Base-by-base conservation (phyloP, 1,140 invertebrate genomes). In the Nomia melanderi region DNA sequence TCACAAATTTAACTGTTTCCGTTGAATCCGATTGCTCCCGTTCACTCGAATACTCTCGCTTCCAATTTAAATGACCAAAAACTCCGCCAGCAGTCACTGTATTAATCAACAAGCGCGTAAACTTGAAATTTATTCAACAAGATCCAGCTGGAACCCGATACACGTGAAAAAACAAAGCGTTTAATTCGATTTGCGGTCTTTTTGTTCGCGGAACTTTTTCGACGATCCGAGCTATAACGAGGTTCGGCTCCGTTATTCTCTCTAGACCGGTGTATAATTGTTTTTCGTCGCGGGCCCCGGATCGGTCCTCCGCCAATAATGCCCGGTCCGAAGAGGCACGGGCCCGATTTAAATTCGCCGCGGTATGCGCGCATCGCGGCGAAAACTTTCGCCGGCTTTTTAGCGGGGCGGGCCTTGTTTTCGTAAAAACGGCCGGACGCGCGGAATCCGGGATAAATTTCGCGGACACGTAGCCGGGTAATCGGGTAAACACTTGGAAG, bases 381-480 rank as follows among this genome's bases (percentile, higher is more conserved):
- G 62, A 41, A 23, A 74, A 56, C 20, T 23, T 44, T 44, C 23
- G 14, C n/a, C n/a, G n/a, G n/a, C 33, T 44, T 41, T 74, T 65
- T 54, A 33, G 60, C 64, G 20, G n/a, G 27, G 33, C 62, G 41
- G 3, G 36, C 25, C 7, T 20, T 11, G 23, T 20, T 50, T 67
- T 72, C 39, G 54, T 31, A 53, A 77, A 71, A 50, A 75, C 60
- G 11, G 12, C 31, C 78, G 60, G 54, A 53, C 76, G 69, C 50
- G 50, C 66, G 79, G 73, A 82, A 82, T 82, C 57, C 62, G 73
- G 57, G 59, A 69, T 81, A 77, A 81, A 82, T 71, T 64, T 82
- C 62, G 66, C 73, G 70, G 33, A 65, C 66, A 66, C 65, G 63
- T 64, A 65, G 41, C 60, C 78, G 31, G 73, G 72, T 81, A 82